phyloP scores from a whole-genome alignment of 2,113 vertebrate genomes.

The Nannospalax galili region DNA sequence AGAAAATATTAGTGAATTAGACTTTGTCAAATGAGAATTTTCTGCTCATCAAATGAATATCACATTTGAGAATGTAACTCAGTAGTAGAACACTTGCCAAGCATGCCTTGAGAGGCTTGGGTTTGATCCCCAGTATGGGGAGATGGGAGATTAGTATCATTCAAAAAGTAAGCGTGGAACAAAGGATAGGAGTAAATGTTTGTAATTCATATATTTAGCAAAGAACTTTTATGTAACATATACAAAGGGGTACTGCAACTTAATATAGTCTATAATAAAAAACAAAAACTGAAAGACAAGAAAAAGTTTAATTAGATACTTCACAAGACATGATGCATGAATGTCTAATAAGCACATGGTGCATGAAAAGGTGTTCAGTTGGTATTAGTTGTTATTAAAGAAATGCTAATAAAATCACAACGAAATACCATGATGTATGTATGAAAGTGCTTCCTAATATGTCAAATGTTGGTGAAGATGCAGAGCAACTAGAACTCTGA shows the following conservation, averaged over 20 bases:
- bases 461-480: background rate
- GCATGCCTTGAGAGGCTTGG: background rate
- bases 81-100: background rate
- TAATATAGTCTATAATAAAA: conserved; percentile 54
- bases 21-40: conserved; percentile 22
- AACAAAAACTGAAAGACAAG: conserved; percentile 55
- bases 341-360: conserved; percentile 28
- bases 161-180: background rate
- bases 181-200: conserved; percentile 17
- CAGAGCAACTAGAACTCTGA: conserved; percentile 38
- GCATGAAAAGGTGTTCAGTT: conserved; percentile 28
- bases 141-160: background rate
- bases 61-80: background rate
- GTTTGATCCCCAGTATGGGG: background rate
- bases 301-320: conserved; percentile 37
- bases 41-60: conserved; percentile 44
- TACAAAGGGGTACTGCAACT: conserved; percentile 54
- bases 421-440: conserved; percentile 45
- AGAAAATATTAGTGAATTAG: conserved; percentile 50
- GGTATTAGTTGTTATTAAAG: conserved; percentile 37
- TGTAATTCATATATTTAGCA: conserved; percentile 29
- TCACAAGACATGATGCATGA: conserved; percentile 44
- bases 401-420: conserved; percentile 55
- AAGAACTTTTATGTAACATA: conserved; percentile 41
- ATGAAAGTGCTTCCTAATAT: background rate